These are phyloP conservation scores for Gallinago solitaria DNA, from an alignment of 2,797 vertebrate genomes.

Conservation along the genomic window DNA sequence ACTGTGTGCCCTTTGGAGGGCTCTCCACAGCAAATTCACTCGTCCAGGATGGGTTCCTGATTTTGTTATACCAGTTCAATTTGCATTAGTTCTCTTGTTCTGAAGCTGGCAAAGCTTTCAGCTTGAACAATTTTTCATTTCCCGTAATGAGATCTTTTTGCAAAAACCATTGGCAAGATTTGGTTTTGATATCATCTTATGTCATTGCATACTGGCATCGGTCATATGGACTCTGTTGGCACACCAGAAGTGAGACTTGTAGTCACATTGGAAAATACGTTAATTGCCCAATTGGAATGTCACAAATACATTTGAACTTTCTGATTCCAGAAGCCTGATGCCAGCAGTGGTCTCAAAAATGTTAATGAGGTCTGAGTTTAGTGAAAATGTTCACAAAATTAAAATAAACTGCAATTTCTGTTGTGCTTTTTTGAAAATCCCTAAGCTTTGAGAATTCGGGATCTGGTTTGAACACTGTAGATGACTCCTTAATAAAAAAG, in stretches of 20 bases:
- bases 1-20: not conserved
- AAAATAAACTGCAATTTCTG: not conserved
- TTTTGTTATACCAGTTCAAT: not conserved
- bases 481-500: not conserved
- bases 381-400: not conserved
- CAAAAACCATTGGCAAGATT: not conserved
- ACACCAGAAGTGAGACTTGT: slow-evolving; percentile 8
- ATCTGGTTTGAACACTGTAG: not conserved
- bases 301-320: not conserved
- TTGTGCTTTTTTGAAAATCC: not conserved
- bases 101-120: not conserved
- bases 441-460: not conserved
- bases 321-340: not conserved
- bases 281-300: slow-evolving; percentile 34
- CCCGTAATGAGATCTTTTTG: not conserved
- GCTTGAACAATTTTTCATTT: slow-evolving; percentile 1
- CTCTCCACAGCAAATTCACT: not conserved
- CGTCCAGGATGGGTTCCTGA: not conserved
- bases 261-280: slow-evolving; percentile 27
- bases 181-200: not conserved
- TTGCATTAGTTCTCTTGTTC: not conserved
- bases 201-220: not conserved
- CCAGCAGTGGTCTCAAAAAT: not conserved
- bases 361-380: not conserved
- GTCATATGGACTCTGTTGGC: not conserved